A percentile compares a stretch with the other conserved stretches of the same genome.
phyloP scores from a whole-genome alignment of 1,140 invertebrate genomes.

The Portunus trituberculatus region DNA sequence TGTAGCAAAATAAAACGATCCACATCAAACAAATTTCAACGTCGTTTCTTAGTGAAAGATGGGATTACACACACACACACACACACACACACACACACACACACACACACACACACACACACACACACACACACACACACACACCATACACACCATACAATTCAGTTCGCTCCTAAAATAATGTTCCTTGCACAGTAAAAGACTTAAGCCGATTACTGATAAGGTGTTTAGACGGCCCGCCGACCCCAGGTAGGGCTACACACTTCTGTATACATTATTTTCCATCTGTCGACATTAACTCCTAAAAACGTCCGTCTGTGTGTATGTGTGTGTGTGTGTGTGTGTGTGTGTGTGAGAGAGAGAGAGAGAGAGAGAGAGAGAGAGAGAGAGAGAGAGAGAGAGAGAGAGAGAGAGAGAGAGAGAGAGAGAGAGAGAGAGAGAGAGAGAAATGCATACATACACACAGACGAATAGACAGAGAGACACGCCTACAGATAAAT shows the following conservation, averaged over 20 bases:
- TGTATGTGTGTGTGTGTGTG: slow-evolving; percentile 42
- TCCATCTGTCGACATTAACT: too few relatives aligned
- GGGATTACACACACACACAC: not conserved
- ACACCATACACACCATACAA: not conserved
- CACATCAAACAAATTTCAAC: too few relatives aligned
- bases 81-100: slow-evolving; percentile 1
- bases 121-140: slow-evolving; percentile 4
- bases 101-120: slow-evolving; percentile 17
- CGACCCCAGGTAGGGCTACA: too few relatives aligned
- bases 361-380: slow-evolving; percentile 43
- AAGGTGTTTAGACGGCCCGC: too few relatives aligned
- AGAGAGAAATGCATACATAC: too few relatives aligned
- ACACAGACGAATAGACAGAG: too few relatives aligned
- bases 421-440: slow-evolving; percentile 32
- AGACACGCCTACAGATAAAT: too few relatives aligned
- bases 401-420: slow-evolving; percentile 43
- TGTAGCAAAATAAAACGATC: too few relatives aligned
- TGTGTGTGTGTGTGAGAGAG: slow-evolving; percentile 32
- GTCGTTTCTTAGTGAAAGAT: not conserved
- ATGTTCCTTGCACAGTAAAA: too few relatives aligned
- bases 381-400: slow-evolving; percentile 43
- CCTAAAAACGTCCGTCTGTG: not conserved
- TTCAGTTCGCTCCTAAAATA: too few relatives aligned
- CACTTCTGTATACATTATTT: too few relatives aligned
- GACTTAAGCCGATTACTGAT: too few relatives aligned